phyloP scores from a whole-genome alignment of 2,113 vertebrate species.

The Callipepla squamata region DNA sequence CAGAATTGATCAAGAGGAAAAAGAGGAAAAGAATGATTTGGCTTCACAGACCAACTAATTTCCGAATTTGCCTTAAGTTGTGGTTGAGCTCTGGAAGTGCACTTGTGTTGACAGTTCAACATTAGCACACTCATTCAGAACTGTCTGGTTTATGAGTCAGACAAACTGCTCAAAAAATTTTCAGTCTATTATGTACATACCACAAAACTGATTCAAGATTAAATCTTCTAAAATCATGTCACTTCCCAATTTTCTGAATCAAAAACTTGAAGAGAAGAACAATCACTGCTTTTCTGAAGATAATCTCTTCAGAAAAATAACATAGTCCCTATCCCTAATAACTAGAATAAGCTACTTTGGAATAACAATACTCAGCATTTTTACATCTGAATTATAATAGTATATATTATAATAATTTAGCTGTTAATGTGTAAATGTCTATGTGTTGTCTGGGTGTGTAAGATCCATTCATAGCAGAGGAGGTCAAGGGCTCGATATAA shows the following conservation, averaged over 20 bases:
- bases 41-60: background rate
- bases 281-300: background rate
- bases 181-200: background rate
- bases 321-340: background rate
- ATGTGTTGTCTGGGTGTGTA: background rate
- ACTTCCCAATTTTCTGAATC: background rate
- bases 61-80: background rate
- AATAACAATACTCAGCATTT: background rate
- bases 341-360: constrained; percentile 12
- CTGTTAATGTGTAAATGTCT: background rate
- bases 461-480: background rate
- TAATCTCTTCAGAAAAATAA: background rate
- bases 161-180: constrained; percentile 9
- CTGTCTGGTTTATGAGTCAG: background rate
- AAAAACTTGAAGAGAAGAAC: background rate
- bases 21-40: background rate
- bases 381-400: background rate
- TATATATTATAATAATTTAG: background rate
- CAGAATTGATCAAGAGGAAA: background rate
- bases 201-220: background rate
- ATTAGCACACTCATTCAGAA: background rate
- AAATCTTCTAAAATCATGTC: background rate
- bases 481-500: background rate
- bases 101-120: background rate
- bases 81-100: background rate